Evolutionary conservation across 2,797 vertebrate genomes (phyloP).

Genomic region (Benthosema pterotum): DNA sequence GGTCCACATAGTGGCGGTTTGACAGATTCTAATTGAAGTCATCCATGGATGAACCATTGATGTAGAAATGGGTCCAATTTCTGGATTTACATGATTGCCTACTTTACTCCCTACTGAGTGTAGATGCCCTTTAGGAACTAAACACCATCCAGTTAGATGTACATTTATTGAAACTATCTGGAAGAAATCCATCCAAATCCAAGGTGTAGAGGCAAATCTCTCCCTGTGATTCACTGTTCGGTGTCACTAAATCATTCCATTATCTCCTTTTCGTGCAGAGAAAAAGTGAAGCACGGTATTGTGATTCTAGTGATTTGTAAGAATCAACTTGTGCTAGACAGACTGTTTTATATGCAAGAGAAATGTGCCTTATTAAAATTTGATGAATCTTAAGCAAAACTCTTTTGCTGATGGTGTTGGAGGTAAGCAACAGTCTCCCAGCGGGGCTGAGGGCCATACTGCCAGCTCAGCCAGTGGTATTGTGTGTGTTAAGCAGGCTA

Average conservation of each 20-base stretch:
- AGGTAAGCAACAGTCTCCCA: neutral
- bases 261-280: slow-evolving; percentile 18
- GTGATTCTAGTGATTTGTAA: neutral
- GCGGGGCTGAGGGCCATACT: slow-evolving; percentile 35
- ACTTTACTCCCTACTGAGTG: slow-evolving; percentile 7
- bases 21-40: slow-evolving; percentile 39
- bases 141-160: slow-evolving; percentile 11
- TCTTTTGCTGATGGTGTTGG: slow-evolving; percentile 12
- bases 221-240: slow-evolving; percentile 9
- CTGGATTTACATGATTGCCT: slow-evolving; percentile 37
- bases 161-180: slow-evolving; percentile 47
- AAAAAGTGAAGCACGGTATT: neutral
- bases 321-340: neutral
- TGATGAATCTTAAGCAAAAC: slow-evolving; percentile 7
- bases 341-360: neutral
- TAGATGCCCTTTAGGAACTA: slow-evolving; percentile 28
- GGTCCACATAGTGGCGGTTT: slow-evolving; percentile 47
- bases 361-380: slow-evolving; percentile 19
- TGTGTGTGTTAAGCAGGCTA: slow-evolving; percentile 41
- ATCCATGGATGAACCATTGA: slow-evolving; percentile 33
- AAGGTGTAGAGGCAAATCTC: slow-evolving; percentile 22
- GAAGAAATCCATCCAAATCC: slow-evolving; percentile 34
- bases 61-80: slow-evolving; percentile 40
- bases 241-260: slow-evolving; percentile 29
- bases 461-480: slow-evolving; percentile 34